Evolutionary conservation across 2,888 invertebrate genomes (phyloP).

Genomic region (Tachina fera): DNA sequence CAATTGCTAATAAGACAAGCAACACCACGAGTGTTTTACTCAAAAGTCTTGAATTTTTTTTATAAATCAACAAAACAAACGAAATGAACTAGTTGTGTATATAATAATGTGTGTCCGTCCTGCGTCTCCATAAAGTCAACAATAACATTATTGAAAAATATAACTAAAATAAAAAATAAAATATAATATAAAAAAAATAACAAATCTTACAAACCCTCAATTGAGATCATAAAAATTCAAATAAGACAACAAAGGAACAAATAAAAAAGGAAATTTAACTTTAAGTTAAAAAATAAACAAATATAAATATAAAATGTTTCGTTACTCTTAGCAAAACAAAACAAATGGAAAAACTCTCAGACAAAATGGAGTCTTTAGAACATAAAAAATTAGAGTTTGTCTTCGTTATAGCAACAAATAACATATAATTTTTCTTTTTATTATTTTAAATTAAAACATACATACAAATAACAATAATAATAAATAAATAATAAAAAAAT

Average conservation of each 20-base stretch:
- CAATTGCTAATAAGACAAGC: conserved; percentile 36
- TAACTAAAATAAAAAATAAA: no score
- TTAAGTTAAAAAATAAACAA: conserved; percentile 52
- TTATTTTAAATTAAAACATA: neutral
- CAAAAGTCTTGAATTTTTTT: conserved; percentile 21
- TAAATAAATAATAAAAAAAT: conserved; percentile 8
- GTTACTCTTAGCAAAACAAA: conserved; percentile 20
- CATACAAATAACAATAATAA: neutral
- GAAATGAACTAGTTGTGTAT: conserved; percentile 25
- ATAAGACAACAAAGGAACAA: neutral
- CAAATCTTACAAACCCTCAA: conserved; percentile 38
- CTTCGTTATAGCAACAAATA: conserved; percentile 1
- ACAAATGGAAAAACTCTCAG: conserved; percentile 25
- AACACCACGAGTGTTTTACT: neutral
- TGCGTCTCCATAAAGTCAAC: conserved; percentile 22
- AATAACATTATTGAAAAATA: conserved; percentile 24
- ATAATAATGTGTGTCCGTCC: conserved; percentile 45
- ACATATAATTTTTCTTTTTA: neutral
- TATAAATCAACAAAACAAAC: conserved; percentile 35
- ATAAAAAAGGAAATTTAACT: conserved; percentile 17
- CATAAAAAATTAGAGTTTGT: conserved; percentile 26
- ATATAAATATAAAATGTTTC: conserved; percentile 58
- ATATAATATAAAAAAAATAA: neutral
- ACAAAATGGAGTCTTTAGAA: conserved; percentile 53
- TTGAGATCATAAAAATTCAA: conserved; percentile 45